Evolutionary conservation across 1,140 invertebrate genomes (phyloP).

Genomic region (Papilio glaucus): DNA sequence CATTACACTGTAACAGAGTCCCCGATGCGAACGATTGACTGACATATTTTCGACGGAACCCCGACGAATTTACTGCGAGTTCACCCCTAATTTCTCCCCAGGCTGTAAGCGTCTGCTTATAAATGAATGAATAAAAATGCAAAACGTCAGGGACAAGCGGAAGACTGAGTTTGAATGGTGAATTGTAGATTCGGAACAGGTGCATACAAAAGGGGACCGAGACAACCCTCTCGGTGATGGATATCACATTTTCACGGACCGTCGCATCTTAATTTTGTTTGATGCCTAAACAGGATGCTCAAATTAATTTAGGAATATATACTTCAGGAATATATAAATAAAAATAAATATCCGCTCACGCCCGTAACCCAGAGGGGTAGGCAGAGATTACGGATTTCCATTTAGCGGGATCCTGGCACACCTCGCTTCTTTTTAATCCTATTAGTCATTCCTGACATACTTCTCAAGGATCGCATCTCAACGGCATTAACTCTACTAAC

Average conservation of each 20-base stretch:
- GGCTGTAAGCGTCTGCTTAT: conserved; percentile 50
- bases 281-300: neutral
- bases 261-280: conserved; percentile 10
- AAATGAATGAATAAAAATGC: conserved; percentile 69
- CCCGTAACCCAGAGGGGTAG: too few relatives aligned
- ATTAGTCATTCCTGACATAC: too few relatives aligned
- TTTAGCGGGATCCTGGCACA: too few relatives aligned
- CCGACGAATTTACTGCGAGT: conserved; percentile 53
- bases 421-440: too few relatives aligned
- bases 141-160: conserved; percentile 62
- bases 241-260: conserved; percentile 21
- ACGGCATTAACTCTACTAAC: too few relatives aligned
- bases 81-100: conserved; percentile 53
- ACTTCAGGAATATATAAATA: too few relatives aligned
- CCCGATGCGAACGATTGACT: conserved; percentile 54
- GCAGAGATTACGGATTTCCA: too few relatives aligned
- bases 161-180: conserved; percentile 67
- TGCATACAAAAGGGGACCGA: conserved; percentile 51
- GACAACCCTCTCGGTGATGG: conserved; percentile 8
- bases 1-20: conserved; percentile 71
- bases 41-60: conserved; percentile 60
- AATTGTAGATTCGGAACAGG: conserved; percentile 63
- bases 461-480: too few relatives aligned
- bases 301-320: neutral
- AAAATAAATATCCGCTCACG: too few relatives aligned